Conservation (phyloP, 2,797 vertebrate species). For the Gymnopithys bicolor region DNA sequence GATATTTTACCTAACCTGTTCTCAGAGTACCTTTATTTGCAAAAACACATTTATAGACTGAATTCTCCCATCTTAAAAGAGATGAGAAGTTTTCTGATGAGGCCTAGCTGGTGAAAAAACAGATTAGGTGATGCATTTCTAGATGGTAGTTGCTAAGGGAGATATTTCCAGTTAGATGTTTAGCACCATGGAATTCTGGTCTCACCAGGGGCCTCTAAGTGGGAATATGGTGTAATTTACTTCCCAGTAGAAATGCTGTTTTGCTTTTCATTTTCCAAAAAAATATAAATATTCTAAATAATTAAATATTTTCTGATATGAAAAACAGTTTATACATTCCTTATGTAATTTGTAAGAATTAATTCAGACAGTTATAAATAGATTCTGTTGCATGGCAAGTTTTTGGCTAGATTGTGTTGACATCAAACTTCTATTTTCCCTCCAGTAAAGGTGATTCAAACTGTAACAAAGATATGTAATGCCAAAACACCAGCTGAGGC, state of each 20-base stretch:
- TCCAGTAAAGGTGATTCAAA: conserved; percentile 1
- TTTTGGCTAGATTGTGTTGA: not conserved
- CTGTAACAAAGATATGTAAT: not conserved
- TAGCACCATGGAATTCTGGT: not conserved
- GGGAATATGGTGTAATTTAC: not conserved
- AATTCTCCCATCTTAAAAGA: not conserved
- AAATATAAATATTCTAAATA: not conserved
- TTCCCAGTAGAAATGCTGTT: not conserved
- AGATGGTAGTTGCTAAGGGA: not conserved
- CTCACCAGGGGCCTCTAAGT: not conserved
- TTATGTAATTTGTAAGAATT: not conserved
- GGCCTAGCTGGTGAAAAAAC: not conserved
- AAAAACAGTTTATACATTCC: not conserved
- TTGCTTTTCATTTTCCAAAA: not conserved
- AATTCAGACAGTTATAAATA: not conserved
- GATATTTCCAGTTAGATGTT: not conserved
- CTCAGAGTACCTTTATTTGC: not conserved
- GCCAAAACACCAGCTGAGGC: not conserved
- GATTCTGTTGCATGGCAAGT: not conserved
- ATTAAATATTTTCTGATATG: not conserved
- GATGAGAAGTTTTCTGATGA: not conserved
- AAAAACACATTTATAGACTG: not conserved
- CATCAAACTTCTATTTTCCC: not conserved
- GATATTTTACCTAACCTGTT: not conserved
- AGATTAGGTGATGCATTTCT: not conserved